Base-by-base conservation (phyloP, 2,113 vertebrate species). In the Cynopterus brachyotis region DNA sequence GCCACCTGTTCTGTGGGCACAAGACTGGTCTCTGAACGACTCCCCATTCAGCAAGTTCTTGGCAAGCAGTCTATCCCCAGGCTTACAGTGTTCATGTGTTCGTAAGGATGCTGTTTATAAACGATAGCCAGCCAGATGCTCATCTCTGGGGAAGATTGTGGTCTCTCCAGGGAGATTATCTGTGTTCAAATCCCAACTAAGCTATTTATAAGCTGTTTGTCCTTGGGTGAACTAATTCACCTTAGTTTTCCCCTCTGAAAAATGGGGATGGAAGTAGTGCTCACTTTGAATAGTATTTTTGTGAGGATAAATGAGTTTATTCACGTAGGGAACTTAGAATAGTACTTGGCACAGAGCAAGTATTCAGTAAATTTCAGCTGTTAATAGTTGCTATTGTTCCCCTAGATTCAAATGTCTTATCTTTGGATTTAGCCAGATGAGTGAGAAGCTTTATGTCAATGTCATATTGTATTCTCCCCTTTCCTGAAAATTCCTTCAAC, bases 81-180 rank as follows among this genome's bases (percentile, higher is more conserved):
- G 30, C 35, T 64, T 30, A 0, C 19, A 10, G 5, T 32, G 0
- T 35, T 42, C 45, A 20, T 0, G 0, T 12, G 16, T 26, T n/a
- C 78, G 11, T 35, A 90, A 55, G n/a, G 17, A 37, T 30, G 35
- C 24, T 40, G 28, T 78, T n/a, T 57, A 10, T 37, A 37, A 32
- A 22, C 28, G 53, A 53, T 8, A 42, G 8, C 9, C 32, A 45
- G 9, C 26, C 9, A 16, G 57, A 37, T 28, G 59, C 22, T 37
- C 45, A 19, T 62, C 45, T 66, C 42, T 59, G 30, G 62, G 47
- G 60, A 57, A 37, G 37, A 75, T 35, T 19, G 0, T n/a, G 59
- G 35, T 47, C n/a, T 47, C 28, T 42, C 24, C 64, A 17, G 10
- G 16, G 10, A 89, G 20, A 86, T 20, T 20, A 16, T 28, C 57